Conservation (phyloP, 2,888 invertebrate species). For the Bellardia pandia region DNA sequence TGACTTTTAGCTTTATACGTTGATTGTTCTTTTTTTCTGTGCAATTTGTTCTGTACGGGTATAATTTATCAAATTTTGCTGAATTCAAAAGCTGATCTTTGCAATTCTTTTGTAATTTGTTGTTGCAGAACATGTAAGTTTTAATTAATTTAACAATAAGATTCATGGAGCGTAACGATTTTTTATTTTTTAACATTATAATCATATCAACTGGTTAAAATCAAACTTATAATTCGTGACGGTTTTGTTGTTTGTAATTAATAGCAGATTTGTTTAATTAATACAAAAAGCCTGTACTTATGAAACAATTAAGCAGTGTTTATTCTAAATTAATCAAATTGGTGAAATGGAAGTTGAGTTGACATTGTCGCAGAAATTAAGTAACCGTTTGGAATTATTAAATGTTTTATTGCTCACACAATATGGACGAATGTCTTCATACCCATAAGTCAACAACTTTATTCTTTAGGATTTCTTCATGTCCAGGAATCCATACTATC, state of each 20-base stretch:
- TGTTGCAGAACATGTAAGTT: background rate
- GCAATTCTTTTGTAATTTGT: slow-evolving; percentile 15
- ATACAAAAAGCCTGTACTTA: no score
- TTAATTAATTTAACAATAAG: slow-evolving; percentile 47
- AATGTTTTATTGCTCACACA: no score
- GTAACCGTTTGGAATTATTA: no score
- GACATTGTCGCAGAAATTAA: no score
- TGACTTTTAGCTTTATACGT: slow-evolving; percentile 39
- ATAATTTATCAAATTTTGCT: slow-evolving; percentile 20
- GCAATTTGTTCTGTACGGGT: background rate
- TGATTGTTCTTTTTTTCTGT: slow-evolving; percentile 33
- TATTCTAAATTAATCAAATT: no score
- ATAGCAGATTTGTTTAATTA: slow-evolving; percentile 8
- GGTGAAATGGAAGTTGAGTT: no score
- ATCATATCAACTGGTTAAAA: slow-evolving; percentile 1
- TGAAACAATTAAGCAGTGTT: background rate
- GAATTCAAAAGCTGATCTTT: slow-evolving; percentile 15
- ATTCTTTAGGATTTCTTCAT: no score
- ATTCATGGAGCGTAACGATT: slow-evolving; percentile 36
- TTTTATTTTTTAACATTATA: background rate
- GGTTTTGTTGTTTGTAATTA: slow-evolving; percentile 11
- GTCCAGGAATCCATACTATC: no score
- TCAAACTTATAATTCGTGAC: background rate
- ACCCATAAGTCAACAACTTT: no score
- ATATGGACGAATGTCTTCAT: no score